Evolutionary conservation across 2,113 vertebrate genomes (phyloP).

Genomic region (Aleadryas rufinucha): DNA sequence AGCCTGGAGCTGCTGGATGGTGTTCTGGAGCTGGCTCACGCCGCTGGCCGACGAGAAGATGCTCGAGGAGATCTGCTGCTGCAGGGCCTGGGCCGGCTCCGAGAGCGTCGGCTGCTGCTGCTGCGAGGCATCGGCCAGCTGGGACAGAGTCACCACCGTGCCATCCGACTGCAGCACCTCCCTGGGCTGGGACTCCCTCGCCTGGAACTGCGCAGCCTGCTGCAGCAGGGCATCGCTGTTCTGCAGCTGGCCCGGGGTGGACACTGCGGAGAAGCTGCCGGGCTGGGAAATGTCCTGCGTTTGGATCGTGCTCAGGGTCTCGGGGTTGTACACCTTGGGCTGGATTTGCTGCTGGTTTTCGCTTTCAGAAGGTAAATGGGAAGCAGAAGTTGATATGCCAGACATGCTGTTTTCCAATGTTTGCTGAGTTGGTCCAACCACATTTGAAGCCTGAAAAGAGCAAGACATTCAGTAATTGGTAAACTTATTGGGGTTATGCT

Average conservation of each 20-base stretch:
- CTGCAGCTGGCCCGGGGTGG: conserved; percentile 71
- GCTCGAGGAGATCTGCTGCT: conserved; percentile 82
- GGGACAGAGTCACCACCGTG: conserved; percentile 70
- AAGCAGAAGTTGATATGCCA: conserved; percentile 77
- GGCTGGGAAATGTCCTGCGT: conserved; percentile 85
- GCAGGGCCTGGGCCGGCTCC: conserved; percentile 82
- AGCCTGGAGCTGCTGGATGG: conserved; percentile 91
- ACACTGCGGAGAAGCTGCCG: conserved; percentile 77
- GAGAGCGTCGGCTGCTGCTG: conserved; percentile 72
- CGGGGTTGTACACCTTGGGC: conserved; percentile 78
- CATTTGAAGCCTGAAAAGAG: conserved; percentile 76
- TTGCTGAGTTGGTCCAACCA: conserved; percentile 82
- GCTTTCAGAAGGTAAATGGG: conserved; percentile 80
- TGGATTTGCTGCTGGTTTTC: conserved; percentile 82
- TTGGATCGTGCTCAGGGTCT: conserved; percentile 85
- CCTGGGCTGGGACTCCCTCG: conserved; percentile 77
- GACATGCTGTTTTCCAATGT: conserved; percentile 79
- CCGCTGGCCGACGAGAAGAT: conserved; percentile 82
- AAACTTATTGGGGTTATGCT: not conserved
- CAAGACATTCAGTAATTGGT: not conserved
- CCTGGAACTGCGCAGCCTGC: conserved; percentile 81
- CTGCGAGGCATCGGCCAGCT: conserved; percentile 64
- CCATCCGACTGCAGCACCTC: conserved; percentile 80
- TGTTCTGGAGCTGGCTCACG: conserved; percentile 90
- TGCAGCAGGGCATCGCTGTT: conserved; percentile 83